These are phyloP conservation scores for Tetranychus truncatus DNA, from an alignment of 2,888 invertebrate species.

Conservation along the genomic window DNA sequence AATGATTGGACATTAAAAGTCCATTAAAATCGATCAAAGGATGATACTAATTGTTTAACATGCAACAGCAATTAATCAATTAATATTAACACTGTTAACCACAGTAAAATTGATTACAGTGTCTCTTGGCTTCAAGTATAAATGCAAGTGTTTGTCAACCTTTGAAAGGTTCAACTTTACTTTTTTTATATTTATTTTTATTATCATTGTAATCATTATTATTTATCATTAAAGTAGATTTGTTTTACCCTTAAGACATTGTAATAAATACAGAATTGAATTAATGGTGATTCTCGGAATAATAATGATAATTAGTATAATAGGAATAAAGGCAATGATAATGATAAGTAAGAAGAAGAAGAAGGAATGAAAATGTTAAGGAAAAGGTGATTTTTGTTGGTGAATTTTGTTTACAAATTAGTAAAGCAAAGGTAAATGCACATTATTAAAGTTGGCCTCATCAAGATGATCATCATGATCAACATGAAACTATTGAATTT, in stretches of 20 bases:
- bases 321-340: neutral
- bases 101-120: too few relatives aligned
- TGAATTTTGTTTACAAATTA: neutral
- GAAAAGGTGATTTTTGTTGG: neutral
- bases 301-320: neutral
- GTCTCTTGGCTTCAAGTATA: too few relatives aligned
- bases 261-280: neutral
- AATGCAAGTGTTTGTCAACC: too few relatives aligned
- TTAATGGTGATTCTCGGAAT: neutral
- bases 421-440: neutral
- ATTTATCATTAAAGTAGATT: neutral
- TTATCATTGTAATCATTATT: neutral
- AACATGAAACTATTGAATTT: neutral
- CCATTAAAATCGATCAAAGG: too few relatives aligned
- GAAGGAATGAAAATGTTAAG: neutral
- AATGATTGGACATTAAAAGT: too few relatives aligned
- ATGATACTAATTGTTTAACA: too few relatives aligned
- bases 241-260: neutral
- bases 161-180: too few relatives aligned
- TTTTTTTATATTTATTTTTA: neutral
- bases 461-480: neutral
- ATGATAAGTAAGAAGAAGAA: neutral
- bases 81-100: too few relatives aligned
- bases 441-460: neutral
- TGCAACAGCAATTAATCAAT: too few relatives aligned